These are phyloP conservation scores for Chelonoidis abingdonii DNA, from an alignment of 2,113 vertebrate species.

Conservation along the genomic window DNA sequence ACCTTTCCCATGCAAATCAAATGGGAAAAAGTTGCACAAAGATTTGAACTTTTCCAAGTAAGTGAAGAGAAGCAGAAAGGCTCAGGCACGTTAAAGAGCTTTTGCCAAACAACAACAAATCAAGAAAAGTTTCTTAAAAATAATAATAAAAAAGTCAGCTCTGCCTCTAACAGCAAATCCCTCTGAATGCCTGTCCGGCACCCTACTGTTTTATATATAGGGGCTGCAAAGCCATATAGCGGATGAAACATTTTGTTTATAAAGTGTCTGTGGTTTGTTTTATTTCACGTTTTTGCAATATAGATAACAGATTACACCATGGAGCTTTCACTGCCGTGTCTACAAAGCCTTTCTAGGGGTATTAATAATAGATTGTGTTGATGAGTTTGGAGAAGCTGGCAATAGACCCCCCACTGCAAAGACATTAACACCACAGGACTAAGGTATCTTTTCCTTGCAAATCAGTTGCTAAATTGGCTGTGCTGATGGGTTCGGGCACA, in stretches of 20 bases:
- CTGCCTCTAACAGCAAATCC: slow-evolving; percentile 74
- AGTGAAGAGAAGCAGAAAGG: not conserved
- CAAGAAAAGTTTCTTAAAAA: not conserved
- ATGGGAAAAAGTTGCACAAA: not conserved
- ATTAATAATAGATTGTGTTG: slow-evolving; percentile 89
- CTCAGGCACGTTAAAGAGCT: not conserved
- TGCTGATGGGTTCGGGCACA: slow-evolving; percentile 70
- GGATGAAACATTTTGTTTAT: slow-evolving; percentile 85
- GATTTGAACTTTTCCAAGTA: fast-evolving
- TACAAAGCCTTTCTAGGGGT: slow-evolving; percentile 78
- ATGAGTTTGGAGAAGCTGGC: slow-evolving; percentile 86
- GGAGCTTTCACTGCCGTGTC: slow-evolving; percentile 78
- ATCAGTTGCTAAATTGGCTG: slow-evolving; percentile 80
- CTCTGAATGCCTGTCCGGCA: slow-evolving; percentile 70
- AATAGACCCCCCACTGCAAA: slow-evolving; percentile 85
- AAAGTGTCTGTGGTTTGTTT: slow-evolving; percentile 81
- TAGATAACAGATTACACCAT: slow-evolving; percentile 84
- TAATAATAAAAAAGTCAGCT: slow-evolving; percentile 58
- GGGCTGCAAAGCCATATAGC: slow-evolving; percentile 76
- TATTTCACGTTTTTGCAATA: slow-evolving; percentile 84
- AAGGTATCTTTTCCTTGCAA: slow-evolving; percentile 78
- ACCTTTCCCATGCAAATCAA: not conserved
- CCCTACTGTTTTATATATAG: slow-evolving; percentile 83
- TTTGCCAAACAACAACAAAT: not conserved
- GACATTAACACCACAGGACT: slow-evolving; percentile 80